phyloP scores from a whole-genome alignment of 2,888 invertebrate species.

The Drosophila subsilvestris region DNA sequence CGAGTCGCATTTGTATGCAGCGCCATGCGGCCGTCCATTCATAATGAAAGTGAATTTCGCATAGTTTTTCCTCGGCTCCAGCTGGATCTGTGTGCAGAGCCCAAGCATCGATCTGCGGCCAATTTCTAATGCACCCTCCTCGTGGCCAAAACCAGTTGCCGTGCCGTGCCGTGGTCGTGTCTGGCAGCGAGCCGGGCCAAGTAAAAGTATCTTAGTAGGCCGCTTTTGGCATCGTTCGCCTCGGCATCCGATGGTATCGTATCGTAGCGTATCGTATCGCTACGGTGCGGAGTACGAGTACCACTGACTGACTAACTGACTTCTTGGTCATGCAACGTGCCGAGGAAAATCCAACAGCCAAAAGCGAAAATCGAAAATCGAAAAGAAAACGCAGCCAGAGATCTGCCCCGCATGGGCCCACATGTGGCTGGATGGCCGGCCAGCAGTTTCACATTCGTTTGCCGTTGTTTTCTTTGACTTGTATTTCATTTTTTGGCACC shows the following conservation, averaged over 20 bases:
- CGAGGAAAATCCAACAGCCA: slow-evolving; percentile 24
- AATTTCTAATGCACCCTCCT: slow-evolving; percentile 71
- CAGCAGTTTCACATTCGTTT: slow-evolving; percentile 58
- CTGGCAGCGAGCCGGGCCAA: slow-evolving; percentile 15
- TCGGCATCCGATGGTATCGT: slow-evolving; percentile 42
- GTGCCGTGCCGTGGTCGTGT: slow-evolving; percentile 30
- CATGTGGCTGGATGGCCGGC: slow-evolving; percentile 60
- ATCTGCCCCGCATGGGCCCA: slow-evolving; percentile 30
- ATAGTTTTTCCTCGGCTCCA: slow-evolving; percentile 51
- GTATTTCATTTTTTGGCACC: slow-evolving; percentile 20
- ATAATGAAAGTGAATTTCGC: slow-evolving; percentile 83
- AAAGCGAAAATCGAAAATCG: slow-evolving; percentile 47
- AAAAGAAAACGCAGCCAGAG: slow-evolving; percentile 55
- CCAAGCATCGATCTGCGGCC: slow-evolving; percentile 57
- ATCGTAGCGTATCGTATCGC: neutral
- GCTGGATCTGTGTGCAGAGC: slow-evolving; percentile 10
- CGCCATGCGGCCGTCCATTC: slow-evolving; percentile 65
- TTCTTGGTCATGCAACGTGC: slow-evolving; percentile 65
- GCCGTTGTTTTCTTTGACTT: slow-evolving; percentile 15
- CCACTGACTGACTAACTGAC: slow-evolving; percentile 65
- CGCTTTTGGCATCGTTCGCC: slow-evolving; percentile 67
- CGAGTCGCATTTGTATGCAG: slow-evolving; percentile 72
- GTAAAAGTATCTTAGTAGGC: slow-evolving; percentile 64
- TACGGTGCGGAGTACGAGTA: slow-evolving; percentile 32
- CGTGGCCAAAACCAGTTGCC: slow-evolving; percentile 64